Percentiles rank a stretch among this genome's conserved stretches.
Evolutionary conservation across 2,797 vertebrate species (phyloP).

Genomic region (Bufotes viridis): DNA sequence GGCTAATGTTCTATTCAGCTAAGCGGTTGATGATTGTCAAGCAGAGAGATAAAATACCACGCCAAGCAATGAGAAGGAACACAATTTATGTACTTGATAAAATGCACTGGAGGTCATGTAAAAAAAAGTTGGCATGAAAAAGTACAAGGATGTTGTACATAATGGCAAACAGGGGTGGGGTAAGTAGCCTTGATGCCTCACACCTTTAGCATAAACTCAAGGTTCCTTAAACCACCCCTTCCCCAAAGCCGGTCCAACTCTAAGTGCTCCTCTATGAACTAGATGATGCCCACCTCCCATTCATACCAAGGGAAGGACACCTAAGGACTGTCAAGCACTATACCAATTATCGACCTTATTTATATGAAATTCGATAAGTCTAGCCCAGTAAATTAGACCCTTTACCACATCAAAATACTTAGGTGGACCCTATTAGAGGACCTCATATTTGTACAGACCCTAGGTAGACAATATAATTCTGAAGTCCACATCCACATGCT

Average conservation of each 20-base stretch:
- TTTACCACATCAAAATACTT: neutral
- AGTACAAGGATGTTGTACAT: neutral
- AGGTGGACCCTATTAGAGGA: neutral
- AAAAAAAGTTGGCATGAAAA: neutral
- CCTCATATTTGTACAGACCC: neutral
- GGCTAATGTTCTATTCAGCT: conserved; percentile 24
- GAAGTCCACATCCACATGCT: neutral
- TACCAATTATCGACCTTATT: neutral
- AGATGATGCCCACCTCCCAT: neutral
- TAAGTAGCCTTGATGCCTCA: neutral
- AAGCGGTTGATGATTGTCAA: conserved; percentile 20
- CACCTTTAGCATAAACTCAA: neutral
- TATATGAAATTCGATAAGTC: neutral
- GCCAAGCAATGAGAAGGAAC: neutral
- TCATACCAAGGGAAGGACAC: too few relatives aligned
- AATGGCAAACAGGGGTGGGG: neutral
- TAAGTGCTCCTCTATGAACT: neutral
- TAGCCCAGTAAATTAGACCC: neutral
- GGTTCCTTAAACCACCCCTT: neutral
- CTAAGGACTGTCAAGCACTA: neutral
- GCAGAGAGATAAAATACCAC: neutral
- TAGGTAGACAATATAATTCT: neutral
- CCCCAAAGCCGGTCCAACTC: neutral
- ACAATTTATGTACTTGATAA: neutral
- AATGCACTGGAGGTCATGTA: too few relatives aligned